phyloP scores from a whole-genome alignment of 2,888 invertebrate species.

The Acanthoscelides obtectus region DNA sequence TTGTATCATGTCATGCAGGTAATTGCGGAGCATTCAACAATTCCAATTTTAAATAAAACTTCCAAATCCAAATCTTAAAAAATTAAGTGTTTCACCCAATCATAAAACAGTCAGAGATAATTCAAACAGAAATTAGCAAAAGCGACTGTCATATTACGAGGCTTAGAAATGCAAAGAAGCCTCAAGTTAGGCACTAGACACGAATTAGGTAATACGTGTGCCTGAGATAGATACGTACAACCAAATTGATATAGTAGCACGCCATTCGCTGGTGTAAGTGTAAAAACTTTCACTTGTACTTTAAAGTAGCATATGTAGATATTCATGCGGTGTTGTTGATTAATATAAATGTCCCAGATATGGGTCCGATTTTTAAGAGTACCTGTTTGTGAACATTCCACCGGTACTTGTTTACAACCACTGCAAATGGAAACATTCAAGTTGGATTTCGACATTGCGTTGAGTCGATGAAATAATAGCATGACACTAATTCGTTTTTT shows the following conservation, averaged over 20 bases:
- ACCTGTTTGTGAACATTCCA: neutral
- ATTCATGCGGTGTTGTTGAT: neutral
- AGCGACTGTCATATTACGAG: too few relatives aligned
- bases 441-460: neutral
- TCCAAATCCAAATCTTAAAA: too few relatives aligned
- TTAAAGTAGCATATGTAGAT: neutral
- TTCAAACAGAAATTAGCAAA: too few relatives aligned
- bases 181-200: neutral
- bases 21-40: too few relatives aligned
- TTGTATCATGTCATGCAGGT: too few relatives aligned
- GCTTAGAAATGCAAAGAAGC: neutral
- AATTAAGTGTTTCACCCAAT: too few relatives aligned
- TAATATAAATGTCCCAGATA: neutral
- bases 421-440: neutral
- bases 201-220: neutral
- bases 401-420: neutral
- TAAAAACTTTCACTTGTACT: neutral
- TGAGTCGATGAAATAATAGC: too few relatives aligned
- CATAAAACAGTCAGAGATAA: too few relatives aligned
- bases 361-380: neutral
- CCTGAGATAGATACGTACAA: neutral
- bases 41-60: too few relatives aligned
- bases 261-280: neutral
- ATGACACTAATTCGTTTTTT: too few relatives aligned
- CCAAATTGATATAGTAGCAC: neutral